Base-by-base conservation (phyloP, 2,113 vertebrate genomes). In the Choloepus hoffmanni region DNA sequence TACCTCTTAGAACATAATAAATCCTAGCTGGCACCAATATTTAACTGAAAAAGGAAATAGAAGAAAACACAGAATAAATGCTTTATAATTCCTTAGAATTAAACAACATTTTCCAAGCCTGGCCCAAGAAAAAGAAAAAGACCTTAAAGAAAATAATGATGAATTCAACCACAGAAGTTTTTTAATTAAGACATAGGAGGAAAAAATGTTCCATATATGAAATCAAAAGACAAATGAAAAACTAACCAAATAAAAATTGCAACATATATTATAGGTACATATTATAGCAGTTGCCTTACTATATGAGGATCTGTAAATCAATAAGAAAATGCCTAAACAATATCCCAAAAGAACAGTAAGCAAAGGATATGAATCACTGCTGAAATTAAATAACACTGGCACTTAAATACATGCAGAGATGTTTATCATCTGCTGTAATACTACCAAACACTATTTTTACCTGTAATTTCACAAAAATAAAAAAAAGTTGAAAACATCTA, bases 221-320 rank as follows among this genome's bases (percentile, higher is more conserved):
- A 88, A 81, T 58, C 24, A 58, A 58, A 95, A 78, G 5, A 77
- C 60, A 90, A 82, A 62, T n/a, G 7, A 50, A 74, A 89, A 58
- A 88, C 0, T 55, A 18, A 13, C n/a, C 21, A 16, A 79, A 84
- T 63, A 11, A 63, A 76, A 62, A 78, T 1, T 43, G 28, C n/a
- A 58, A 89, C 33, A 94, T 84, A 36, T 40, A 60, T 48, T 26
- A 76, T 36, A 82, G 2, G 3, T 60, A 95, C 79, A 83, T 73
- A 14, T 2, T 48, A n/a, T 36, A 36, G 36, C 2, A 43, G 73
- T 53, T 79, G 85, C 15, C 58, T 85, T 86, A 92, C n/a, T 65
- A 76, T 48, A 81, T 74, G 74, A 92, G 53, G 21, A 60, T 94
- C 16, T 78, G 40, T 83, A 86, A 82, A 86, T 89, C 45, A 95